Evolutionary conservation across 2,888 invertebrate species (phyloP), one percentile per base, ranked within the genome.

Genomic region (Nymphalis c-album): DNA sequence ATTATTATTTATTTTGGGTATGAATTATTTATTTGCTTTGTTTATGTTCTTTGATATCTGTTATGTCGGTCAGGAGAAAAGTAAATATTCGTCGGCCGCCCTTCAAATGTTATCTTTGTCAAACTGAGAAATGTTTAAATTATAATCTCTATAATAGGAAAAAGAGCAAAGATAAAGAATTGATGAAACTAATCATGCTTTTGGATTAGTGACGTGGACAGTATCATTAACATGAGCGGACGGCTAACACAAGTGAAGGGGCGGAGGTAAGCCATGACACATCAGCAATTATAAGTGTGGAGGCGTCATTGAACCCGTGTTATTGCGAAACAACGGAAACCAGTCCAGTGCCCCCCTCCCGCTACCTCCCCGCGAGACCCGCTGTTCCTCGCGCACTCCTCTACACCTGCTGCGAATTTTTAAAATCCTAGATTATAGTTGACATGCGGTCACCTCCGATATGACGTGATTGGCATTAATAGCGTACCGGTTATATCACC

Each of bases 241-340:
- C 69, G 65, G 72, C 71, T 71, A 71, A 72, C 70, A 75, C 76
- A 76, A 85, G 81, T 84, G 85, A 85, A 86, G 85, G 85, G 86
- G 87, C 85, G 83, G 81, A 82, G 82, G 79, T 83, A 79, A 77
- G 80, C 79, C 83, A 82, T 87, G 87, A 88, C 89, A 89, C 84
- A 87, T 83, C 81, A 81, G 81, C 88, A 87, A 91, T 90, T 87
- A 89, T 87, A 86, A 86, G 83, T 83, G 81, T 78, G 78, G 78
- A 86, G 86, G 88, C 90, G 91, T 90, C 91, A 90, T 85, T 92
- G 91, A 92, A 90, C 91, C 84, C 88, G 79, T 79, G 85, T 86
- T 89, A 90, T 92, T 91, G 91, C 91, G 90, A 92, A 91, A 91
- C 91, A 92, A 91, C 91, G 91, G 91, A 92, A 91, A 91, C 91